phyloP scores from a whole-genome alignment of 2,113 vertebrate genomes.

The Nibea albiflora region DNA sequence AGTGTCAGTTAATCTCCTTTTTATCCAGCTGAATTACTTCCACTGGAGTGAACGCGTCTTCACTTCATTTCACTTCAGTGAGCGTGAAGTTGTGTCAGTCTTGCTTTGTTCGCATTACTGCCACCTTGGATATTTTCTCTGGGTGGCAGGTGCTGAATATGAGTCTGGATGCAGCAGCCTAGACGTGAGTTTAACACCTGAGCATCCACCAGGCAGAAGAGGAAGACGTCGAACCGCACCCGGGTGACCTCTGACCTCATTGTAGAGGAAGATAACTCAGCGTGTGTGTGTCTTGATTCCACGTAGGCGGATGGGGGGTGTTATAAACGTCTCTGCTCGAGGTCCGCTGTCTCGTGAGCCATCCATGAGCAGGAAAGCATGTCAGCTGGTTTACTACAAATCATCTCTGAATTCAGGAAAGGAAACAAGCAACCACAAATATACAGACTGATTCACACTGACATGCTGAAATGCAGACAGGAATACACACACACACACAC shows the following conservation, averaged over 20 bases:
- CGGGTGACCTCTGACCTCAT: background rate
- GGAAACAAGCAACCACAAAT: background rate
- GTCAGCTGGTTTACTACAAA: slow-evolving; percentile 8
- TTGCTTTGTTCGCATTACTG: background rate
- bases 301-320: too few species aligned
- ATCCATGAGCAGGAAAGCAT: background rate
- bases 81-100: slow-evolving; percentile 4
- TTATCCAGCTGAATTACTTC: slow-evolving; percentile 16
- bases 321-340: too few species aligned
- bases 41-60: background rate
- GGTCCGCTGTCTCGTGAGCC: background rate
- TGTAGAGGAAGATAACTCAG: background rate
- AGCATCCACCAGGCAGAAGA: too few species aligned
- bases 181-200: background rate
- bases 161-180: background rate
- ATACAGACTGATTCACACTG: slow-evolving; percentile 3
- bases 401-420: slow-evolving; percentile 12
- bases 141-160: background rate
- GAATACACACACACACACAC: slow-evolving; percentile 11
- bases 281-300: background rate
- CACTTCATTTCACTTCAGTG: slow-evolving; percentile 12
- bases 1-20: slow-evolving; percentile 4
- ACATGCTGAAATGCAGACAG: slow-evolving; percentile 1
- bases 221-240: background rate
- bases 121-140: background rate